Conservation (phyloP, 2,888 invertebrate genomes). For the Laothoe populi region DNA sequence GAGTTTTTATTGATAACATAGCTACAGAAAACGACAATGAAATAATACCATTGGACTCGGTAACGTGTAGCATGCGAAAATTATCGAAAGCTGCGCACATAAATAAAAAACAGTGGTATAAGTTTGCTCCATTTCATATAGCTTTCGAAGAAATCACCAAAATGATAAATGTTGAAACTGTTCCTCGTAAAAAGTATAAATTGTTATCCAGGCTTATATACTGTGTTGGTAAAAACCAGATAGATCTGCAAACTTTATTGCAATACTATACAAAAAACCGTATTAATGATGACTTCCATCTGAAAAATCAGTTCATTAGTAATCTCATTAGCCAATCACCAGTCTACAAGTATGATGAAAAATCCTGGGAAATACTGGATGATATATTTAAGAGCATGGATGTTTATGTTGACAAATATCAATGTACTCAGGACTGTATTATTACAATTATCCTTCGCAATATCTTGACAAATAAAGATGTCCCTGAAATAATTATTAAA, state of each 20-base stretch:
- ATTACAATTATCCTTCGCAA: constrained; percentile 54
- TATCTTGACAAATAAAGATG: constrained; percentile 45
- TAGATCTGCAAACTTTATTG: constrained; percentile 51
- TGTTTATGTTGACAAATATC: constrained; percentile 49
- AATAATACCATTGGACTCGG: constrained; percentile 37
- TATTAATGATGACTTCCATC: constrained; percentile 49
- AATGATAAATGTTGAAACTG: constrained; percentile 44
- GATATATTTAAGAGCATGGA: constrained; percentile 57
- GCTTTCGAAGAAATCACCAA: constrained; percentile 59
- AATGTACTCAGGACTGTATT: constrained; percentile 46
- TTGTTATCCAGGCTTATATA: constrained; percentile 55
- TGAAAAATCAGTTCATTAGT: constrained; percentile 51
- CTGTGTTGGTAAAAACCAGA: constrained; percentile 47
- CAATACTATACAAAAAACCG: constrained; percentile 55
- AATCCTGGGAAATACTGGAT: constrained; percentile 60
- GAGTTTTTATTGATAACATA: constrained; percentile 56
- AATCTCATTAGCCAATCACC: constrained; percentile 46
- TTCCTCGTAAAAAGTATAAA: constrained; percentile 40
- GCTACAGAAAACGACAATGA: constrained; percentile 37
- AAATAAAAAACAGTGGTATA: constrained; percentile 57
- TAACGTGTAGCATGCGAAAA: constrained; percentile 41
- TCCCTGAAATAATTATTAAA: constrained; percentile 53
- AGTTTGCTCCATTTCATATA: constrained; percentile 57
- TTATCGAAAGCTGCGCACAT: constrained; percentile 36
- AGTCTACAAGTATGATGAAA: constrained; percentile 50